These are phyloP conservation scores for Pogonomyrmex californicus DNA, from an alignment of 1,140 invertebrate species.

Conservation along the genomic window DNA sequence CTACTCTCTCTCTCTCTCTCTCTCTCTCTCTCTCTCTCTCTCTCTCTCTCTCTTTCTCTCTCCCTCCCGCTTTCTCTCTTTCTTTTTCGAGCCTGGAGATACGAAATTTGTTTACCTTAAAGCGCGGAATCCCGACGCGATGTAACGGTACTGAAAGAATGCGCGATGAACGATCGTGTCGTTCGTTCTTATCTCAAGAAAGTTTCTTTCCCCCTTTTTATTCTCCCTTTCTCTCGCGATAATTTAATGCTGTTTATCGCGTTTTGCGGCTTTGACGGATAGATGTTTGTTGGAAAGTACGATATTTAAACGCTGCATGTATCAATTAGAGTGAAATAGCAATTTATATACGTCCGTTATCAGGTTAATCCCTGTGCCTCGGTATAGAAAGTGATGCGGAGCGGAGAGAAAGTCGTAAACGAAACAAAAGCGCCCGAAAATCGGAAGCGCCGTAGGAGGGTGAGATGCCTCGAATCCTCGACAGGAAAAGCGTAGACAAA, in stretches of 20 bases:
- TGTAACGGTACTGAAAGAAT: conserved; percentile 55
- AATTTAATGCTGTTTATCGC: conserved; percentile 34
- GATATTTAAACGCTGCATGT: neutral
- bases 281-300: neutral
- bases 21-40: neutral
- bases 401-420: conserved; percentile 53
- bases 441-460: conserved; percentile 43
- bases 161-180: conserved; percentile 53
- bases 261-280: neutral
- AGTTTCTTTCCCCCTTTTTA: conserved; percentile 7
- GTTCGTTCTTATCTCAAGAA: conserved; percentile 8
- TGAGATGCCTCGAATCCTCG: conserved; percentile 76
- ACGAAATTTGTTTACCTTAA: conserved; percentile 56
- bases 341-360: neutral
- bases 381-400: conserved; percentile 18
- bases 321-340: conserved; percentile 6
- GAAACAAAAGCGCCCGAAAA: conserved; percentile 76
- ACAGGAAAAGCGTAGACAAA: conserved; percentile 86
- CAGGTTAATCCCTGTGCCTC: conserved; percentile 13
- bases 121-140: conserved; percentile 48
- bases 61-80: neutral
- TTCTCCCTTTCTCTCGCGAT: neutral
- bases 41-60: neutral
- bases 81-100: conserved; percentile 1
- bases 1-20: neutral